Conservation (phyloP, 2,113 vertebrate species). For the Corynorhinus townsendii region DNA sequence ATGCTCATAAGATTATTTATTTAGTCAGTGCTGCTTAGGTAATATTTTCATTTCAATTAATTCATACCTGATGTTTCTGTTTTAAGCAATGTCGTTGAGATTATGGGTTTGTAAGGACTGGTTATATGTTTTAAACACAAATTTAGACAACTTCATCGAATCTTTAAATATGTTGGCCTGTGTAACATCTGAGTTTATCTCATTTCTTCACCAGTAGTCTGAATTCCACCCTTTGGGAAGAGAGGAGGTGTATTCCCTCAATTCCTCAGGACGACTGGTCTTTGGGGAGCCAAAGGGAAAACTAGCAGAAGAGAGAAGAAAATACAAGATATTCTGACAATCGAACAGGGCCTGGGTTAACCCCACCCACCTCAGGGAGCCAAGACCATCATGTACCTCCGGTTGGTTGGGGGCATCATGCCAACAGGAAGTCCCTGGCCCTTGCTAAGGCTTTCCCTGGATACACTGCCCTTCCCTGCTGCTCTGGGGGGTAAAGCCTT, state of each 20-base stretch:
- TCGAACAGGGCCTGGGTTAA: background rate
- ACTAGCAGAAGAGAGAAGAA: background rate
- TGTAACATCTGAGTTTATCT: background rate
- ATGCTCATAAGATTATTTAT: background rate
- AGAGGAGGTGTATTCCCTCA: background rate
- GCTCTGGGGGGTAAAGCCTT: background rate
- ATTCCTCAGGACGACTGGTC: background rate
- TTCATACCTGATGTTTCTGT: background rate
- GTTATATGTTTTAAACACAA: background rate
- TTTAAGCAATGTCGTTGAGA: background rate
- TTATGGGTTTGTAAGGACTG: background rate
- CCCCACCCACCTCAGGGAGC: background rate
- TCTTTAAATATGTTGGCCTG: background rate
- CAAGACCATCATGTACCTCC: background rate
- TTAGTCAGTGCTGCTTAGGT: background rate
- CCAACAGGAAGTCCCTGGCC: background rate
- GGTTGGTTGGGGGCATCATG: fast-evolving
- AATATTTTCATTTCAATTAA: background rate
- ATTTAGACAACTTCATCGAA: background rate
- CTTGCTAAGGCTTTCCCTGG: background rate
- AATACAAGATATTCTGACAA: background rate
- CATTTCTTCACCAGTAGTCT: background rate
- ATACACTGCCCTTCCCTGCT: background rate
- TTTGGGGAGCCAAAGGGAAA: background rate
- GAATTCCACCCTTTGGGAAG: background rate